Evolutionary conservation across 2,113 vertebrate species (phyloP), one percentile per base, ranked within the genome.

Genomic region (Centropus unirufus): DNA sequence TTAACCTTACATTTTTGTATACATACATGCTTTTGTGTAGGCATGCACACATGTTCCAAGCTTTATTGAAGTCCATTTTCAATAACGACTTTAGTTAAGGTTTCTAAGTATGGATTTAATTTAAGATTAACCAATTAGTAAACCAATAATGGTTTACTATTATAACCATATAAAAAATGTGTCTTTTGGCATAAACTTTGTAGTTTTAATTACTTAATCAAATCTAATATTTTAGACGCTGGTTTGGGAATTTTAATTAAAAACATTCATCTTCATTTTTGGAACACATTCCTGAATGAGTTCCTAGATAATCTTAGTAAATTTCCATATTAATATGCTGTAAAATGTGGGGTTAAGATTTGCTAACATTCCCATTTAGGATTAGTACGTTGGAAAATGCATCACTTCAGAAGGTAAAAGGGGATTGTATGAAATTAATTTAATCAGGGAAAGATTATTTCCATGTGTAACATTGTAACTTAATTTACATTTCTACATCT

Each of bases 201-300:
- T 57, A 27, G 9, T 80, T 93, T 47, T 44, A 83, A 93, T 86
- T 90, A 94, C 54, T 34, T 90, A 93, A 77, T 26, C 19, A 52
- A 95, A 94, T 61, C 21, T 30, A 90, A 21, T 6, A 61, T 93
- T 94, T 74, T 79, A 96, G 39, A 61, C 85, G 22, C 17, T 92
- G 32, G 10, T 10, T 36, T 92, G 12, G 46, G 89, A 87, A 94
- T 96, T 96, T 77, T 88, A 93, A 94, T 80, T 96, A n/a, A 70
- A 83, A 96, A 75, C 30, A 91, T 89, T 92, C 29, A 76, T 29
- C 40, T 96, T 95, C 59, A 83, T 30, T 78, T 40, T 57, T 84
- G 55, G 61, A 83, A 77, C 36, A 54, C 2, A 4, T 34, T 86
- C 49, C 69, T 86, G 49, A 83, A 70, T 1, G 16, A 81, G 34